phyloP scores from a whole-genome alignment of 2,113 vertebrate species.

The Thryonomys swinderianus region DNA sequence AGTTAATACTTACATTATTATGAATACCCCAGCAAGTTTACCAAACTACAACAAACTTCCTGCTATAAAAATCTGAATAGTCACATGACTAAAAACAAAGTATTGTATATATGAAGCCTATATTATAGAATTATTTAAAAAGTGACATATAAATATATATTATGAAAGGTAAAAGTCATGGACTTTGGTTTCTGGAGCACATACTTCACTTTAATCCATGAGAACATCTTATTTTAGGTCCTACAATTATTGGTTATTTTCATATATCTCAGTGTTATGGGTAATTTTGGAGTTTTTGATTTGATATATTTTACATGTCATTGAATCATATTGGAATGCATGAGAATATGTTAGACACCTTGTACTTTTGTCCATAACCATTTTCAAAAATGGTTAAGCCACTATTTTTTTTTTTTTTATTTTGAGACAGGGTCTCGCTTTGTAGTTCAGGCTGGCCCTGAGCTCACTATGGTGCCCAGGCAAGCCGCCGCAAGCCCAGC shows the following conservation, averaged over 20 bases:
- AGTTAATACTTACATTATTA: background rate
- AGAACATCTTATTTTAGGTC: background rate
- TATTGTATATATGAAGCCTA: background rate
- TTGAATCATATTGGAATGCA: background rate
- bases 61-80: background rate
- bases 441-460: too few species aligned
- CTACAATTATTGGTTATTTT: background rate
- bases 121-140: background rate
- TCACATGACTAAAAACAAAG: background rate
- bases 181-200: background rate
- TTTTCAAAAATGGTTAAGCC: slow-evolving; percentile 21
- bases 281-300: background rate
- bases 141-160: background rate
- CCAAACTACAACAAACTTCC: background rate
- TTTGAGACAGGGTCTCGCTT: too few species aligned
- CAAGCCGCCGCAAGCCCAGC: too few species aligned
- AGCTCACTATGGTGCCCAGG: too few species aligned
- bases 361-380: background rate
- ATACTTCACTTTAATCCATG: background rate
- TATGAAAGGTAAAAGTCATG: background rate
- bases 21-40: background rate
- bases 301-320: background rate
- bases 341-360: background rate
- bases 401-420: background rate
- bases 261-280: background rate